A percentile compares a stretch with the other conserved stretches of the same genome.
Conservation (phyloP, 2,797 vertebrate species). For the Labroides dimidiatus region DNA sequence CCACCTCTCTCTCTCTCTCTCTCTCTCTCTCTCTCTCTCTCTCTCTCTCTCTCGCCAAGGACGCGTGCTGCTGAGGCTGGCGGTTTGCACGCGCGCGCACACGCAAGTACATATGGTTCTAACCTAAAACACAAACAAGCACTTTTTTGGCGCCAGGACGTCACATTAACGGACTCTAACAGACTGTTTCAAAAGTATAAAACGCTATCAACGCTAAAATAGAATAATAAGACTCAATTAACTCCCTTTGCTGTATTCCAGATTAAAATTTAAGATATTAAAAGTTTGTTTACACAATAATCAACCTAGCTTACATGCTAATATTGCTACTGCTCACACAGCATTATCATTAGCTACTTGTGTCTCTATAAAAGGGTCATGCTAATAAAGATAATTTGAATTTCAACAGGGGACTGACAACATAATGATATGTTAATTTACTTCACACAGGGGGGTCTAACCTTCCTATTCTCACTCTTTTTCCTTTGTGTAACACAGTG, state of each 20-base stretch:
- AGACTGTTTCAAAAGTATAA: too few relatives aligned
- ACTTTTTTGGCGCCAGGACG: neutral
- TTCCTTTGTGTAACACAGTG: too few relatives aligned
- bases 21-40: conserved; percentile 1
- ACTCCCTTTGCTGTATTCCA: too few relatives aligned
- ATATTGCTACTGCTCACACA: neutral
- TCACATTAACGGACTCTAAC: too few relatives aligned
- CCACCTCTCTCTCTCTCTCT: conserved; percentile 1
- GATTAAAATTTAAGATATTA: too few relatives aligned
- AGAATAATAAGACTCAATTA: too few relatives aligned
- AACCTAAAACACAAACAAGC: conserved; percentile 2
- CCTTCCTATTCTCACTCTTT: neutral
- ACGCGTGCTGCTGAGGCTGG: conserved; percentile 1
- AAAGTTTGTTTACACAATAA: neutral
- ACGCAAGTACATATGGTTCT: neutral
- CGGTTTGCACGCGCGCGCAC: neutral
- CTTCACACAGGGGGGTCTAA: conserved; percentile 18
- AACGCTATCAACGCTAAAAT: too few relatives aligned
- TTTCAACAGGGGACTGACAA: conserved; percentile 31
- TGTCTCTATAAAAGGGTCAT: neutral
- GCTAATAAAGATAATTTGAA: conserved; percentile 33
- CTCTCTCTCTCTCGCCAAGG: neutral
- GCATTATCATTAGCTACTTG: neutral
- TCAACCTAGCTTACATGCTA: neutral
- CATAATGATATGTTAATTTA: conserved; percentile 23